Percentiles rank a stretch among this genome's conserved stretches.
phyloP scores from a whole-genome alignment of 2,113 vertebrate species.

The Oreotragus oreotragus region DNA sequence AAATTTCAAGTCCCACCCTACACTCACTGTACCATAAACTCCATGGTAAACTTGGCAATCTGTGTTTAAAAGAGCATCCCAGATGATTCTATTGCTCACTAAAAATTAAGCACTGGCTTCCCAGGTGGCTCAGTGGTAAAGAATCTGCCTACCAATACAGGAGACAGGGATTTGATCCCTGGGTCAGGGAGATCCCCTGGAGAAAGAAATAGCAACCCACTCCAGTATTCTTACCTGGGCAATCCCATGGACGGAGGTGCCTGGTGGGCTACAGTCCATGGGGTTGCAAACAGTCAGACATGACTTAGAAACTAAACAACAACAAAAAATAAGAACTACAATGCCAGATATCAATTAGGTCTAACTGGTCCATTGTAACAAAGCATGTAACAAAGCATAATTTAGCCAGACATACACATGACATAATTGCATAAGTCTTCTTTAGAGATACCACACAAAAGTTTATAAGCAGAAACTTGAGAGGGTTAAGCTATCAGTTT shows the following conservation, averaged over 20 bases:
- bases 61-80: neutral
- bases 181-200: neutral
- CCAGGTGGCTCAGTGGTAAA: neutral
- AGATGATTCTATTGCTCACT: neutral
- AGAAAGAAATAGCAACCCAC: neutral
- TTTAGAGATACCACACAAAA: constrained; percentile 3
- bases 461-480: constrained; percentile 41
- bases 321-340: neutral
- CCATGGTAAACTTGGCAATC: neutral
- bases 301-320: neutral
- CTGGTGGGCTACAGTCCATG: neutral
- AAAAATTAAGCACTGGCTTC: neutral
- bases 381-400: neutral
- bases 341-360: neutral
- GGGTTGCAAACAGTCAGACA: neutral
- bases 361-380: neutral
- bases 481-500: constrained; percentile 1
- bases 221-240: neutral
- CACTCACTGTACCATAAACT: neutral
- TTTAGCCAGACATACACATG: neutral
- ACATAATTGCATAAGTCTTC: neutral
- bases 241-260: neutral
- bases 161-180: neutral
- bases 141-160: neutral
- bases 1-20: neutral